Base-by-base conservation (phyloP, 1,140 invertebrate species). In the Drosophila nasuta region DNA sequence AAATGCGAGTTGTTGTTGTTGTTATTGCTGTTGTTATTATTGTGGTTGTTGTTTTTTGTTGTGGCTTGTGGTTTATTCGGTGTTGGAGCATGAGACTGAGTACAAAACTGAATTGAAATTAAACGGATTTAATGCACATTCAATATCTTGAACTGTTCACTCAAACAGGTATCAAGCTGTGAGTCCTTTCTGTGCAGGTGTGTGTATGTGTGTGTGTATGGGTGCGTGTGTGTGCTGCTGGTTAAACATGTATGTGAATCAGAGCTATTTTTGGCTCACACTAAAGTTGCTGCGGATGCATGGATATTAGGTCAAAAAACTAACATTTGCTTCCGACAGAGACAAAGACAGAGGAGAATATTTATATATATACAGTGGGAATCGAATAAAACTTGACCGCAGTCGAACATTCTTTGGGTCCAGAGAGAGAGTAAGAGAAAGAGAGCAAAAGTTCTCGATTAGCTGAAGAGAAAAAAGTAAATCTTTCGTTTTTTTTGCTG, bases 41-140 rank as follows among this genome's bases (percentile, higher is more conserved):
- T 70, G 46, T 77, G 68, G 58, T 62, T 65, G 58, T 70, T 58
- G 38, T 75, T 64, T 64, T 25, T 63, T 72, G 54, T 80, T 68
- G 63, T 72, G 72, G 59, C 63, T 77, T 77, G 70, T 51, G 66
- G 83, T 83, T 87, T 82, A 83, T 88, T 88, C 79, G 79, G 82
- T 87, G 82, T 88, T 83, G 82, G 83, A 88, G 80, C 83, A 87
- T 88, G 83, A 88, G 83, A 79, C 71, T 78, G 51, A 38, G 35
- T 75, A 75, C 73, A 86, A 41, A 63, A 73, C 59, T 35, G 43
- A 60, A 67, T 66, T 13, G 49, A 68, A 51, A 70, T 52, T 57
- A 71, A 49, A 63, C 65, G 20, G 20, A 59, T 1, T 43, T 43
- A 30, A 52, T 5, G 48, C 54, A 46, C 45, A 66, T 69, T 56